Evolutionary conservation across 2,888 invertebrate genomes (phyloP), one percentile per base, ranked within the genome.

Genomic region (Theretra japonica): DNA sequence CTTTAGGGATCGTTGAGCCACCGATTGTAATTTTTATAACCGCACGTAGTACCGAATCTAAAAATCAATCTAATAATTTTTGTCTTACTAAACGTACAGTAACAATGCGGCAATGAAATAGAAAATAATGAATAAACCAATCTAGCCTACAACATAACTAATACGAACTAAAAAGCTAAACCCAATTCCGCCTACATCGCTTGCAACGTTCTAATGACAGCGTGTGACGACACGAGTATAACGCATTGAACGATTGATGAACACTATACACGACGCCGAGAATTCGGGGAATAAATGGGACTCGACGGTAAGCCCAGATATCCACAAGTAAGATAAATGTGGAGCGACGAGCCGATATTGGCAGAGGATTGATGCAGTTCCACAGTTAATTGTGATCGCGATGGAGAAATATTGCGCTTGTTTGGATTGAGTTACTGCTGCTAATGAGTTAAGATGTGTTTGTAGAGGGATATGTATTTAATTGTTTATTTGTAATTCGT

Each of bases 191-290:
- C 21, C 17, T 41, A 65, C 65, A 65, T 23, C 65, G 23, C 8
- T 23, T 48, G 65, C 62, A 41, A 33, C 11, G 57, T 25, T n/a
- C n/a, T 48, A 65, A 23, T 41, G 23, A 65, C 23, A 41, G 15
- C 33, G 21, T 21, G 21, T 23, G 41, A 65, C 17, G 48, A 4
- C 48, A 48, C 65, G 23, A 15, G 5, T 48, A 17, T 48, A 41
- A 15, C 41, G 17, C 41, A 48, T 48, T 65, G 65, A 57, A 71
- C 71, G 71, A 71, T 71, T 71, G 71, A 71, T 71, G 71, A 28
- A 56, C 41, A 68, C 59, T 28, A 21, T 15, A 68, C 58, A 71
- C 65, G 19, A 19, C 48, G 21, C 68, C 50, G 48, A 50, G 68
- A 68, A 68, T 71, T 65, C 65, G 48, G 23, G 41, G 48, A 62